A percentile compares a stretch with the other conserved stretches of the same genome.
Evolutionary conservation across 2,888 invertebrate genomes (phyloP).

Genomic region (Amitus sp.): DNA sequence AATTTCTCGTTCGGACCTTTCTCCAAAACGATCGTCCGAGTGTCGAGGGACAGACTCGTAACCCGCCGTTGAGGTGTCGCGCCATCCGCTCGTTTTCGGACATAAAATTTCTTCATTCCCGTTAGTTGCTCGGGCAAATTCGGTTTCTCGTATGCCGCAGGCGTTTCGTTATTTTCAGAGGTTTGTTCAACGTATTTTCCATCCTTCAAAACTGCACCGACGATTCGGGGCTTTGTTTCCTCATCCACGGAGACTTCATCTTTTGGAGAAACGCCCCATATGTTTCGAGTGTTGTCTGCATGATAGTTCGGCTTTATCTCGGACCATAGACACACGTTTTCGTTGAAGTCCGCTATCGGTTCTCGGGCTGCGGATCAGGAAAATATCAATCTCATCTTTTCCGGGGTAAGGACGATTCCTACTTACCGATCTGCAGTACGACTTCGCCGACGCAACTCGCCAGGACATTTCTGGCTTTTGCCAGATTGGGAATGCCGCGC

Average conservation of each 20-base stretch:
- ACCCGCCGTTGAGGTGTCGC: conserved; percentile 45
- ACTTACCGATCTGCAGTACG: conserved; percentile 55
- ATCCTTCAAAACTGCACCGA: conserved; percentile 50
- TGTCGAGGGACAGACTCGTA: conserved; percentile 53
- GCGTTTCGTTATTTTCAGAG: conserved; percentile 16
- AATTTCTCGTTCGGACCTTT: conserved; percentile 72
- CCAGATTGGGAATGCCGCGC: conserved; percentile 61
- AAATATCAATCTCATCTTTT: not conserved
- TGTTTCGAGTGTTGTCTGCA: conserved; percentile 15
- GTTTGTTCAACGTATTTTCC: conserved; percentile 43
- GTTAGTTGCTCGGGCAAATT: conserved; percentile 51
- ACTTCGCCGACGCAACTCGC: conserved; percentile 51
- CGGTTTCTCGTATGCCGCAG: not conserved
- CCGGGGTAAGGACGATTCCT: conserved; percentile 1
- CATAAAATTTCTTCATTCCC: conserved; percentile 67
- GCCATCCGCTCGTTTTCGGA: conserved; percentile 47
- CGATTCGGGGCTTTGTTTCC: conserved; percentile 34
- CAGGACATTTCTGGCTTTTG: conserved; percentile 53
- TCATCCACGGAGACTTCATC: not conserved
- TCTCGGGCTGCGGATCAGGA: conserved; percentile 20
- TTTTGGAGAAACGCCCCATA: conserved; percentile 17
- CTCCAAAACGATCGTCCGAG: conserved; percentile 65
- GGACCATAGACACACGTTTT: conserved; percentile 19
- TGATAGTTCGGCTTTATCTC: conserved; percentile 9
- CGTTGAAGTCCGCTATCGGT: conserved; percentile 17